Base-by-base conservation (phyloP, 2,113 vertebrate species). In the Myrmecophaga tridactyla region DNA sequence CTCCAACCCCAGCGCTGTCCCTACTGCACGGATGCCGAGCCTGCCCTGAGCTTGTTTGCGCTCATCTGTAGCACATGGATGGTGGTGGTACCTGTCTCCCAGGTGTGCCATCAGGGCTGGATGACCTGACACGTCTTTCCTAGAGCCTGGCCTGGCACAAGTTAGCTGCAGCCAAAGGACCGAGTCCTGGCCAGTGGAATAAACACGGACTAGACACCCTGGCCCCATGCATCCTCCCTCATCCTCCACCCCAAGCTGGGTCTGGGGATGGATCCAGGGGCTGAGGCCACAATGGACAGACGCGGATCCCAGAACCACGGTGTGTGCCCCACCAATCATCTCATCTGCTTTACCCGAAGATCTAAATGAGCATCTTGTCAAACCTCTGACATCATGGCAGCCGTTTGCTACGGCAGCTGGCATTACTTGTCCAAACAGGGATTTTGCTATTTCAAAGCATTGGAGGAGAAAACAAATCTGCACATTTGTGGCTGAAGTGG, bases 31-130 rank as follows among this genome's bases (percentile, higher is more conserved):
- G 34, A 34, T 34, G 43, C 29, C 1, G 8, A 36, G 13, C 39
- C 25, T 4, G 8, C 58, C 21, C 3, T 29, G 0, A 58, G 29
- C 43, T 29, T 36, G 20, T 46, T 41, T 43, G 20, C 4, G 6
- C 9, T 17, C 53, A 6, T 0, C 1, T 11, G 36, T 11, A 0
- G 27, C 62, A 1, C 4, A 0, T 25, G 46, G 56, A 14, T 7
- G 36, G 21, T 17, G 2, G 31, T 15, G 51, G n/a, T n/a, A n/a
- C 20, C 2, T 20, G 1, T 31, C 43, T 43, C 29, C 77, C 34
- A 1, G 29, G 9, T 5, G 25, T 3, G 1, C 36, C 4, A 43
- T 17, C 5, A 0, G 43, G 12, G 7, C 31, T 11, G 20, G 15
- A 20, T 0, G 6, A n/a, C 43, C 0, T 1, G 15, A 20, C 2